These are phyloP conservation scores for Salvelinus sp. DNA, from an alignment of 2,113 vertebrate species.

Conservation along the genomic window DNA sequence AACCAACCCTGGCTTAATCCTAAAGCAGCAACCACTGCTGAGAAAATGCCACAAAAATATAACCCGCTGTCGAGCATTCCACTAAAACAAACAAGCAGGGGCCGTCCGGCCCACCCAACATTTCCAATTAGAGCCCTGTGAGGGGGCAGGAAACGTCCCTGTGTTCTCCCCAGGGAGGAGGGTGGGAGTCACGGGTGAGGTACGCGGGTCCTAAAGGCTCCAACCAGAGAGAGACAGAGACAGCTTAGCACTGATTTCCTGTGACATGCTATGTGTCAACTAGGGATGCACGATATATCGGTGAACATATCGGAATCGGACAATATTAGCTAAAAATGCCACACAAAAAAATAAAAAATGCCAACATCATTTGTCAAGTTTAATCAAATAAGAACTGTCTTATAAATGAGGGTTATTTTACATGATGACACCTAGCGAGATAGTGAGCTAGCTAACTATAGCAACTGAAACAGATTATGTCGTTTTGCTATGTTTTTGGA, in stretches of 20 bases:
- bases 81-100: constrained; percentile 97
- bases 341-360: too few species aligned
- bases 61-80: constrained; percentile 87
- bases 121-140: constrained; percentile 91
- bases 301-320: too few species aligned
- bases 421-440: too few species aligned
- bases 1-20: constrained; percentile 40
- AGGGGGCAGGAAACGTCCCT: constrained; percentile 89
- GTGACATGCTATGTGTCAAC: constrained; percentile 54
- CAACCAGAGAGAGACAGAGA: constrained; percentile 76
- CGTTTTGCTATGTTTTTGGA: too few species aligned
- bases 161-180: constrained; percentile 73
- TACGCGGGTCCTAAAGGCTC: constrained; percentile 71
- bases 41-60: constrained; percentile 91
- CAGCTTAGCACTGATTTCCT: constrained; percentile 74
- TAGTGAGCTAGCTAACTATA: too few species aligned
- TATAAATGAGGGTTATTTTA: too few species aligned
- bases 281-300: too few species aligned
- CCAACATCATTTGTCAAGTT: too few species aligned
- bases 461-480: too few species aligned
- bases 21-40: constrained; percentile 74
- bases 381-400: too few species aligned
- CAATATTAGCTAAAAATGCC: too few species aligned
- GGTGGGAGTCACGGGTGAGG: constrained; percentile 71
- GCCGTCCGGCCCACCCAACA: constrained; percentile 82